Percentiles rank a stretch among this genome's conserved stretches.
These are phyloP conservation scores for Artibeus jamaicensis DNA, from an alignment of 2,797 vertebrate species.

Conservation along the genomic window DNA sequence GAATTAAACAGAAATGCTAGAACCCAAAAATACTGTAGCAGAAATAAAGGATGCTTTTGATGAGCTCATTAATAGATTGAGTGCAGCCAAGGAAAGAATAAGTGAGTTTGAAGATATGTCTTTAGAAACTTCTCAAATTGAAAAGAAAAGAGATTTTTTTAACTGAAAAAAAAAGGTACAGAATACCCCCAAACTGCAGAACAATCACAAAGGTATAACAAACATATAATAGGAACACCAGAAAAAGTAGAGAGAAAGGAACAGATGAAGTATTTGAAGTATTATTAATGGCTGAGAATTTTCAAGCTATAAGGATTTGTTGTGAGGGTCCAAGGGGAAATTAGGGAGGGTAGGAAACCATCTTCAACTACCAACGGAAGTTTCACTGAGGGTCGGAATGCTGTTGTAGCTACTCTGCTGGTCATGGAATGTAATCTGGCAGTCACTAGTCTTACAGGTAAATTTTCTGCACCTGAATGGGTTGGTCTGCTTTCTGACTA, in stretches of 20 bases:
- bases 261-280: neutral
- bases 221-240: neutral
- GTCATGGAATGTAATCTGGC: neutral
- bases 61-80: neutral
- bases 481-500: neutral
- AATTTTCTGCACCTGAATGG: neutral
- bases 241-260: neutral
- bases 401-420: neutral
- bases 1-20: neutral
- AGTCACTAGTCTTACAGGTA: neutral
- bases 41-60: neutral
- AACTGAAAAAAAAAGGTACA: neutral
- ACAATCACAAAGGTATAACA: neutral
- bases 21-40: neutral
- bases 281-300: neutral
- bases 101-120: neutral
- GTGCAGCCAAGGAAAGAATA: neutral
- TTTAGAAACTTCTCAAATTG: neutral
- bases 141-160: neutral
- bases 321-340: neutral
- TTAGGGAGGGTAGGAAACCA: neutral
- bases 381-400: neutral
- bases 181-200: neutral
- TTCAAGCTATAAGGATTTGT: neutral
- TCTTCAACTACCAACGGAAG: neutral